Evolutionary conservation across 2,113 vertebrate genomes (phyloP).

Genomic region (Redunca redunca): DNA sequence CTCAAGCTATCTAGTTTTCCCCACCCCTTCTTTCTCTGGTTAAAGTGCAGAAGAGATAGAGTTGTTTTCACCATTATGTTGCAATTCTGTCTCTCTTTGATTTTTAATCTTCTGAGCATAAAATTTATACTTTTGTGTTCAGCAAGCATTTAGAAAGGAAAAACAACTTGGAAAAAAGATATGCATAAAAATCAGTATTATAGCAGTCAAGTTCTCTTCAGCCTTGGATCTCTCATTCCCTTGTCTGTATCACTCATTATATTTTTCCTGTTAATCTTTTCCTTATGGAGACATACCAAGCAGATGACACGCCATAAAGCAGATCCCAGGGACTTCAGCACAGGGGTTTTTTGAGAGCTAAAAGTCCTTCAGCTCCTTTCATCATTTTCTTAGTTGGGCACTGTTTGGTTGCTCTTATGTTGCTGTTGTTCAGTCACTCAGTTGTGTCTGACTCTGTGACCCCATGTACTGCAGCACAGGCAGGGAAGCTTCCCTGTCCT

Average conservation of each 20-base stretch:
- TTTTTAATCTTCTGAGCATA: neutral
- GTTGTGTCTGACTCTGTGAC: rapidly evolving
- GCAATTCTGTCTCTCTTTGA: neutral
- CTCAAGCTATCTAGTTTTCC: neutral
- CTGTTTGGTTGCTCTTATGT: neutral
- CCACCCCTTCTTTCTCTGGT: neutral
- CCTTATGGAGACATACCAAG: neutral
- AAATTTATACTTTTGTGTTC: neutral
- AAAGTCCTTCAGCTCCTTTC: neutral
- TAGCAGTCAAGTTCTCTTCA: neutral
- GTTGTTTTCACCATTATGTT: neutral
- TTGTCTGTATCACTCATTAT: neutral
- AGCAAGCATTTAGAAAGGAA: neutral
- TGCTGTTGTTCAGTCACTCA: neutral
- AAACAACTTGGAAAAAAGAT: neutral
- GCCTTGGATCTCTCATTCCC: neutral
- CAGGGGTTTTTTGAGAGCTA: too few species aligned
- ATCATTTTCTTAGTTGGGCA: neutral
- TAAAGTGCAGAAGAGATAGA: neutral
- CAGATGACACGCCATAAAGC: neutral
- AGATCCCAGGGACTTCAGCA: neutral
- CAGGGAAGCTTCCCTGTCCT: neutral
- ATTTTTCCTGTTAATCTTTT: neutral
- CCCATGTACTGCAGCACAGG: too few species aligned
- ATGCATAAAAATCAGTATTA: neutral